phyloP scores from a whole-genome alignment of 2,113 vertebrate species.

The Gasterosteus aculeatus region DNA sequence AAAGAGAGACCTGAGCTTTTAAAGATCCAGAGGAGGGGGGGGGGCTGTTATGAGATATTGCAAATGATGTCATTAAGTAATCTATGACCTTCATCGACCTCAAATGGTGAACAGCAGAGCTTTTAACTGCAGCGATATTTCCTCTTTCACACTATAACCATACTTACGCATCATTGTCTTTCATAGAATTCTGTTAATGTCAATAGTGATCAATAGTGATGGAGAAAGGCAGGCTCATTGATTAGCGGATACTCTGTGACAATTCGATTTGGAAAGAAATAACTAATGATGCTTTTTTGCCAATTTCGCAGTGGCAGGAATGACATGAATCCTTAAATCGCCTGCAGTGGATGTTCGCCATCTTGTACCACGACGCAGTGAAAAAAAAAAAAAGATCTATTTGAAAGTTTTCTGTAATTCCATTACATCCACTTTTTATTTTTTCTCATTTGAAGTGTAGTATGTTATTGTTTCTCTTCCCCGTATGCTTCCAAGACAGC shows the following conservation, averaged over 20 bases:
- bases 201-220: background rate
- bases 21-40: background rate
- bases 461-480: conserved; percentile 7
- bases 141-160: background rate
- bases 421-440: background rate
- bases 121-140: conserved; percentile 11
- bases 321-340: background rate
- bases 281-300: background rate
- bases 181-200: background rate
- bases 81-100: conserved; percentile 11
- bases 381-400: background rate
- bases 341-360: background rate
- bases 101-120: background rate
- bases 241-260: background rate
- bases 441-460: background rate
- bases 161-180: background rate
- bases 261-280: background rate
- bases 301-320: background rate
- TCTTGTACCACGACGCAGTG: background rate
- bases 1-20: background rate
- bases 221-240: background rate
- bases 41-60: background rate
- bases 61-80: conserved; percentile 3
- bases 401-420: background rate
- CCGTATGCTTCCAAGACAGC: background rate